Conservation (phyloP, 2,888 invertebrate genomes). For the Eugnorisma glareosa region DNA sequence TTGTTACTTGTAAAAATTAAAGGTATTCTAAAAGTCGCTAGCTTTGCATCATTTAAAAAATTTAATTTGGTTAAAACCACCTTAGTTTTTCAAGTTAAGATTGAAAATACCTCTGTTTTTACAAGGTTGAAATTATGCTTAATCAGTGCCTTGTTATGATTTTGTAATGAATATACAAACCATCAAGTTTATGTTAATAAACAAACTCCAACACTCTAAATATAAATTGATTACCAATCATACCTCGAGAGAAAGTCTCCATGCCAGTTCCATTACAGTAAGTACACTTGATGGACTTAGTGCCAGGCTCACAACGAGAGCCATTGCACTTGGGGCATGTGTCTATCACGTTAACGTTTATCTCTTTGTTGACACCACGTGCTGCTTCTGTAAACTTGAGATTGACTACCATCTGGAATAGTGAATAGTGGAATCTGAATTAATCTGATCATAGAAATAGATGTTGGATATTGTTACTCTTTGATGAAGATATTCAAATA, state of each 20-base stretch:
- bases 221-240: conserved; percentile 27
- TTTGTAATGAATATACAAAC: no score
- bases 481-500: neutral
- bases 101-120: neutral
- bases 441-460: neutral
- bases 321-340: conserved; percentile 97
- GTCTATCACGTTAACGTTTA: conserved; percentile 97
- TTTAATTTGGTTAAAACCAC: neutral
- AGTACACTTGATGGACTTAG: conserved; percentile 96
- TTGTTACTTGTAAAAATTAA: no score
- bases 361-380: conserved; percentile 98
- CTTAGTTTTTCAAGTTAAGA: neutral
- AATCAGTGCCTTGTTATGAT: neutral
- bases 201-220: neutral
- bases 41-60: neutral
- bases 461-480: neutral
- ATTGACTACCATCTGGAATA: conserved; percentile 94
- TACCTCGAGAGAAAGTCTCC: conserved; percentile 95
- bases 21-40: no score
- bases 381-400: conserved; percentile 98
- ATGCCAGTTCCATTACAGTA: conserved; percentile 99
- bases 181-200: neutral
- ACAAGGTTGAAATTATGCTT: neutral
- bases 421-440: neutral
- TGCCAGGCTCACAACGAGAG: conserved; percentile 96